Base-by-base conservation (phyloP, 2,888 invertebrate species). In the Prostheceraeus crozeri region DNA sequence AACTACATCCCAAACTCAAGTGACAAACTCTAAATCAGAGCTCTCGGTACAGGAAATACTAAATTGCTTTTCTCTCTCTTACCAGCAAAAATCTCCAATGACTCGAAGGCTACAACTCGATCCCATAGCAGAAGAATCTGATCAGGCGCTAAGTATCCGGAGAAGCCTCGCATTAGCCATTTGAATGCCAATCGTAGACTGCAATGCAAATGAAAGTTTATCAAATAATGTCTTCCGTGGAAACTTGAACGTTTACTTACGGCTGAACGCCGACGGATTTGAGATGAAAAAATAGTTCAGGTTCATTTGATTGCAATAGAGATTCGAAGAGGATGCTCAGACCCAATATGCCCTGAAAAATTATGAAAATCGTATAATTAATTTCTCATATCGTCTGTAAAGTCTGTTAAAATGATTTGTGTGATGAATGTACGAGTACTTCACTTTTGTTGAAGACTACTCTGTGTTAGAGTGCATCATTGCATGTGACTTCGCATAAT, bases 111-210 rank as follows among this genome's bases (percentile, higher is more conserved):
- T 10, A 94, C 80, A 57, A 89, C 82, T 68, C 90, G 80, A 76
- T 94, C 94, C 94, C 94, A 94, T 11, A 94, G 79, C 36, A 87
- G 83, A 1, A 94, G 79, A 1, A 94, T 81, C 75, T 94, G 91
- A 70, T 90, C 89, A 0, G 89, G 89, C 0, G 89, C 86, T 51
- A 94, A 79, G 71, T 89, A 89, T 0, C 94, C 94, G 68, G 91
- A 90, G 75, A 93, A 94, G 1, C 88, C 93, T 64, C 91, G 81
- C 84, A 94, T 91, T 46, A 94, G 76, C 93, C 94, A 94, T 76
- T 93, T 91, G 74, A 93, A 90, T 1, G 89, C 89, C 25, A 93
- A 84, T 69, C 86, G 82, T 57, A 93, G 81, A 1, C 91, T 93
- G 68, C 63, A 67, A 62, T 35, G 35, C 33, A 31, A 35, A 51